A percentile compares a stretch with the other conserved stretches of the same genome.
Evolutionary conservation across 2,113 vertebrate species (phyloP).

Genomic region (Penelope pileata): DNA sequence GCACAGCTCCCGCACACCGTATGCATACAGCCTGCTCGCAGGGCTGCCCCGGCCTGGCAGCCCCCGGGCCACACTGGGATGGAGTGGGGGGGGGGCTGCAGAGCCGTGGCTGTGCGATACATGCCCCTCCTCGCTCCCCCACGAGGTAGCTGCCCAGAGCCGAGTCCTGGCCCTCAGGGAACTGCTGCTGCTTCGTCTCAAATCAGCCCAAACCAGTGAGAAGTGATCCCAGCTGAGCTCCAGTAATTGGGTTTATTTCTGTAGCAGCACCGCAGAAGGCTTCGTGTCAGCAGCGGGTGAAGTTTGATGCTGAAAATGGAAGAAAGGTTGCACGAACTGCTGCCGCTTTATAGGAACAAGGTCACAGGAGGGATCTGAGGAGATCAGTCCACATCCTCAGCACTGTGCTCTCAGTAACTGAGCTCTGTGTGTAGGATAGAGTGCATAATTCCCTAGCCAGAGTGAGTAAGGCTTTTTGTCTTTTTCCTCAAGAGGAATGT

Average conservation of each 20-base stretch:
- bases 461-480: not conserved
- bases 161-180: no score
- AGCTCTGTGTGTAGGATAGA: not conserved
- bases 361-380: slow-evolving; percentile 24
- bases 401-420: not conserved
- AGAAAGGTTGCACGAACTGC: slow-evolving; percentile 42
- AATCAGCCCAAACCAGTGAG: not conserved
- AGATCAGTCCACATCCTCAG: rapidly evolving
- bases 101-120: no score
- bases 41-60: no score
- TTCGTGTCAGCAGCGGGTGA: not conserved
- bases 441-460: not conserved
- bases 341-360: slow-evolving; percentile 52
- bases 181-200: no score
- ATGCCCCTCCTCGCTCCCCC: no score
- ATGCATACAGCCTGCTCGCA: no score
- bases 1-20: not conserved
- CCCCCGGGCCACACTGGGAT: no score
- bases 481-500: not conserved
- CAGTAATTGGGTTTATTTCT: slow-evolving; percentile 57
- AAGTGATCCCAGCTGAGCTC: slow-evolving; percentile 43
- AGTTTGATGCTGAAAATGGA: slow-evolving; percentile 66
- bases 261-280: not conserved
- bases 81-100: no score
- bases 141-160: no score